phyloP scores from a whole-genome alignment of 2,888 invertebrate genomes.

The Bellardia bayeri region DNA sequence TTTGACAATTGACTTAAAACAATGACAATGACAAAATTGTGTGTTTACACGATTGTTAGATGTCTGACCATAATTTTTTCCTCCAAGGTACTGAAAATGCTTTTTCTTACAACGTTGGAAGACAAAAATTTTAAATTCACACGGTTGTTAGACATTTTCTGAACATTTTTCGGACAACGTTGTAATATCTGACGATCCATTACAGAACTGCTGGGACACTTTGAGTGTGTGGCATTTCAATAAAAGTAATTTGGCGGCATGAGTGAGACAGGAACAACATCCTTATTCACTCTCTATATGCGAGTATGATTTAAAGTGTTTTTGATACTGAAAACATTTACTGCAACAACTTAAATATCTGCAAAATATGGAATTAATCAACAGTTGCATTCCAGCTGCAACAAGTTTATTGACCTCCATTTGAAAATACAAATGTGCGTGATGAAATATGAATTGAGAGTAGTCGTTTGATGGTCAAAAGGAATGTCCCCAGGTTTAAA shows the following conservation, averaged over 20 bases:
- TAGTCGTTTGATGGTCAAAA: not conserved
- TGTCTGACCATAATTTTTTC: no score
- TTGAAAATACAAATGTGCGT: conserved; percentile 21
- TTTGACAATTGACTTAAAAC: no score
- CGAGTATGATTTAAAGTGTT: not conserved
- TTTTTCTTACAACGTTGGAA: no score
- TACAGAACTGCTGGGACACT: not conserved
- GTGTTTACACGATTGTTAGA: no score
- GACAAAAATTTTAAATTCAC: no score
- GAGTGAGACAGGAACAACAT: conserved; percentile 3
- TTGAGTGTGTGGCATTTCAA: conserved; percentile 42
- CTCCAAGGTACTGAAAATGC: no score
- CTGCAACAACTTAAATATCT: not conserved
- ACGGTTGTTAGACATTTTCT: no score
- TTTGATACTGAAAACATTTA: conserved; percentile 11
- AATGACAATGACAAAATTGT: no score
- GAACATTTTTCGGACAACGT: no score
- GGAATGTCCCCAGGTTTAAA: not conserved
- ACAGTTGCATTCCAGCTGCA: conserved; percentile 35
- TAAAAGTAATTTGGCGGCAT: conserved; percentile 21
- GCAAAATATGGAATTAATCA: conserved; percentile 11
- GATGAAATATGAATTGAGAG: not conserved
- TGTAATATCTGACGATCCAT: no score
- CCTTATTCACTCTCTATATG: not conserved
- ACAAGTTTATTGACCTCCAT: conserved; percentile 40